Evolutionary conservation across 2,797 vertebrate species (phyloP), one percentile per base, ranked within the genome.

Genomic region (Falco biarmicus): DNA sequence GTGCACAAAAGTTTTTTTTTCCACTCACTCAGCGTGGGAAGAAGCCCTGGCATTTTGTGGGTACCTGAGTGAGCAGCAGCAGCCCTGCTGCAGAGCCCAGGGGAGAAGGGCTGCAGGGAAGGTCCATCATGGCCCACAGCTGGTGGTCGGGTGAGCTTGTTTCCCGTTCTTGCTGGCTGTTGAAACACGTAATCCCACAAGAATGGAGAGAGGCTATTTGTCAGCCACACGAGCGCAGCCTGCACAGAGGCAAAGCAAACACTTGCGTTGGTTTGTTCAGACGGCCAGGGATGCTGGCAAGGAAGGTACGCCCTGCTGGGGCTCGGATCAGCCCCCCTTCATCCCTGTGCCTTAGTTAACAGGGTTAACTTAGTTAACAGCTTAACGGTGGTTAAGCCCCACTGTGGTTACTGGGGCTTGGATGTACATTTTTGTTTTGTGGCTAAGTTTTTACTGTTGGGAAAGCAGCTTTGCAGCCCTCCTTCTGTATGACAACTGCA

Each of bases 121-220:
- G 90, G 64, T 85, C 63, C 69, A 39, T 79, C 73, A 2, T 0
- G 0, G 71, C 83, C 71, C 0, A 0, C 54, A 60, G 82, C 81
- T 81, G 77, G 68, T 34, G 2, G 60, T 70, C 11, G 65, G 48
- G 29, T 84, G 48, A 84, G 17, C 84, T 85, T 68, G 54, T 85
- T 93, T 73, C 83, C 90, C 8, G 4, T 84, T 89, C 86, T 78
- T 4, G 12, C 84, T 86, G 82, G 34, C 90, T 86, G 9, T 32
- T 87, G 85, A 84, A 92, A 84, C 87, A 94, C 32, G 31, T 96
- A 93, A 94, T 95, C 95, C 78, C 61, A 3, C 57, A 93, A 90
- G 90, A 94, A 96, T 51, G 81, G 92, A 94, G 84, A 63, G 90
- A 84, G 82, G 89, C 81, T 79, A 6, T 93, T 95, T 95, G 87